phyloP scores from a whole-genome alignment of 2,113 vertebrate species.

The Semnornis frantzii region DNA sequence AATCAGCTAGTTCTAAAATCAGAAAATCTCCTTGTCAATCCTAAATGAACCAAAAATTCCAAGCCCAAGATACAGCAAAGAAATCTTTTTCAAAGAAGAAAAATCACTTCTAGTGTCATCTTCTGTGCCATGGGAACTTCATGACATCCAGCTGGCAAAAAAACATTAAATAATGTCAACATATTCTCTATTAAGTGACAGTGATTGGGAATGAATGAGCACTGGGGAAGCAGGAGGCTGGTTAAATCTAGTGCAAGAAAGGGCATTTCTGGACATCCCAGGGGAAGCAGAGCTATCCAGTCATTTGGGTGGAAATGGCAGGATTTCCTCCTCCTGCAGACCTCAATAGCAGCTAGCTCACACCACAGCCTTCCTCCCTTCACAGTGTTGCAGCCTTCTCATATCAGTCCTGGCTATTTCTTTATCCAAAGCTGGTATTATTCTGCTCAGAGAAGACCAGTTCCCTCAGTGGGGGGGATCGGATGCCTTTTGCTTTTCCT shows the following conservation, averaged over 20 bases:
- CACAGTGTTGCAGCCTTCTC: background rate
- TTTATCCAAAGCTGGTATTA: background rate
- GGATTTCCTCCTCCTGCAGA: background rate
- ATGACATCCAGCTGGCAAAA: background rate
- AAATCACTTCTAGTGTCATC: background rate
- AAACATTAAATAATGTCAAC: background rate
- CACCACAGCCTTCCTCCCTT: background rate
- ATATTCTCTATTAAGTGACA: background rate
- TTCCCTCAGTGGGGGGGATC: fast-evolving
- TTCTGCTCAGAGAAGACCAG: background rate
- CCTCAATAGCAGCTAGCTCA: background rate
- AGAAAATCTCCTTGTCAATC: background rate
- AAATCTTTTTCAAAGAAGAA: background rate
- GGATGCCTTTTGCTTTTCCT: background rate
- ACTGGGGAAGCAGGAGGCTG: background rate
- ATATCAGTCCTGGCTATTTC: background rate
- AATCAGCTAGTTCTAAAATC: background rate
- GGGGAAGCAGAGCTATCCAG: background rate
- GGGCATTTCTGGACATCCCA: background rate
- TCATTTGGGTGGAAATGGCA: background rate
- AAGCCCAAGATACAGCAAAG: background rate
- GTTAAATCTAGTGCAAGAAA: background rate
- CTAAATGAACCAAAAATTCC: background rate
- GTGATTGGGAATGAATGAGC: fast-evolving
- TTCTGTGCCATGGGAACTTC: background rate